Conservation (phyloP, 2,888 invertebrate species). For the Phytoseiulus persimilis region DNA sequence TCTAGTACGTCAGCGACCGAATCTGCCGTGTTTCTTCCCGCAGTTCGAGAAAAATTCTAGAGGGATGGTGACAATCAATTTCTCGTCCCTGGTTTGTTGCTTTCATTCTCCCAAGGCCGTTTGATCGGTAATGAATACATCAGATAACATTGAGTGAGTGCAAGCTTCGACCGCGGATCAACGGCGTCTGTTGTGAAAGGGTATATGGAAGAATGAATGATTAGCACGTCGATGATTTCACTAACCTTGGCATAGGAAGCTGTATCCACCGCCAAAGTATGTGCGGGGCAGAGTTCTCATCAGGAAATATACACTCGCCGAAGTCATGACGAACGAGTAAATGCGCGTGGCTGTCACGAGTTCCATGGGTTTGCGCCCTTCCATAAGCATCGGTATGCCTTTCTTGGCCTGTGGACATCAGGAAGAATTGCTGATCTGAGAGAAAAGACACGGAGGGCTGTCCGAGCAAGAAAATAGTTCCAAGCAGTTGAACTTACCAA, state of each 20-base stretch:
- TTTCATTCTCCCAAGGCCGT: neutral
- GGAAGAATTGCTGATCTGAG: neutral
- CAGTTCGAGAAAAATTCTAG: neutral
- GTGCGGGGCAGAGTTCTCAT: neutral
- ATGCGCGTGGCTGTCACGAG: neutral
- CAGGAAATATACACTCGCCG: conserved; percentile 14
- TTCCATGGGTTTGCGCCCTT: neutral
- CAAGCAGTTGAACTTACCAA: conserved; percentile 9
- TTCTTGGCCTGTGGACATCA: neutral
- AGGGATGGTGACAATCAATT: neutral
- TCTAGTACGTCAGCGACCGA: too few relatives aligned
- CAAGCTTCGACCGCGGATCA: neutral
- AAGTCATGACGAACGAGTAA: conserved; percentile 19
- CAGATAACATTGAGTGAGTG: neutral
- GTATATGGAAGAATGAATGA: neutral
- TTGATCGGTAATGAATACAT: neutral
- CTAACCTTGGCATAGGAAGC: conserved; percentile 24
- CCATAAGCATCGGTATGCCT: conserved; percentile 17
- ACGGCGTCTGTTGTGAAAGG: neutral
- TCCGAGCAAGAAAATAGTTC: neutral
- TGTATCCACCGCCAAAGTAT: conserved; percentile 32
- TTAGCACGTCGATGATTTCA: neutral
- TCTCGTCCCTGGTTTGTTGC: neutral
- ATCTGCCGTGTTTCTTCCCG: too few relatives aligned
- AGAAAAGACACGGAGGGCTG: neutral